These are phyloP conservation scores for Cranoglanis bouderius DNA, from an alignment of 2,113 vertebrate species.

Conservation along the genomic window DNA sequence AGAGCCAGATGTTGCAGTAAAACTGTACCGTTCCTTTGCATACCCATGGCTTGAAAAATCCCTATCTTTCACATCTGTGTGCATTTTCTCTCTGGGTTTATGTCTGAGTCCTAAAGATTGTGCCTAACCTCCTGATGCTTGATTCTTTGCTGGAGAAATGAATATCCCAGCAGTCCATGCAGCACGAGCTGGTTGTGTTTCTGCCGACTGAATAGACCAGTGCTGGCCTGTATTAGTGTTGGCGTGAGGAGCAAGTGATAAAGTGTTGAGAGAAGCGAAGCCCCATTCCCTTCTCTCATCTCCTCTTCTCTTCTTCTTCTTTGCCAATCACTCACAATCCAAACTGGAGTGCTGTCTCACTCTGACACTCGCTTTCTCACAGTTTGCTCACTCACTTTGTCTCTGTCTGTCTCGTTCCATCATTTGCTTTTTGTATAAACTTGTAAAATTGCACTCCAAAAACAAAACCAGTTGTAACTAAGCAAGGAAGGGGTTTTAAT, in stretches of 20 bases:
- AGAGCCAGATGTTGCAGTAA: constrained; percentile 57
- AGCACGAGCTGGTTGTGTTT: constrained; percentile 38
- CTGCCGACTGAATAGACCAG: constrained; percentile 6
- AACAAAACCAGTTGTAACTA: neutral
- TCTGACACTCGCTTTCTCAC: constrained; percentile 20
- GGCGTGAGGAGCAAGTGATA: constrained; percentile 11
- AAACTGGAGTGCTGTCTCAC: constrained; percentile 32
- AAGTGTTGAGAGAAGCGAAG: neutral
- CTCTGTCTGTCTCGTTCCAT: constrained; percentile 21
- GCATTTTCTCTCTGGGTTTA: neutral
- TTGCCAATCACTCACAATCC: constrained; percentile 43
- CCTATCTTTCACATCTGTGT: constrained; percentile 13
- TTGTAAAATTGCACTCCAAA: neutral
- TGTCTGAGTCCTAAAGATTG: neutral
- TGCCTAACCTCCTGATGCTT: neutral
- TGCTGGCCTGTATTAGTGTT: neutral
- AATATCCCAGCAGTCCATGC: constrained; percentile 21
- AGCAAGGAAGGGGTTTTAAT: neutral
- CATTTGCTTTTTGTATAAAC: constrained; percentile 11
- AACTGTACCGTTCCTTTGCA: constrained; percentile 17
- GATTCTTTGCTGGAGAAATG: constrained; percentile 15
- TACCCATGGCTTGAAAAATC: constrained; percentile 23
- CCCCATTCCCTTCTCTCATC: neutral
- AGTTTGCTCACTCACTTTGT: constrained; percentile 15
- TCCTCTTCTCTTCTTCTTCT: too few relatives aligned